Evolutionary conservation across 2,113 vertebrate species (phyloP).

Genomic region (Terrapene triunguis): DNA sequence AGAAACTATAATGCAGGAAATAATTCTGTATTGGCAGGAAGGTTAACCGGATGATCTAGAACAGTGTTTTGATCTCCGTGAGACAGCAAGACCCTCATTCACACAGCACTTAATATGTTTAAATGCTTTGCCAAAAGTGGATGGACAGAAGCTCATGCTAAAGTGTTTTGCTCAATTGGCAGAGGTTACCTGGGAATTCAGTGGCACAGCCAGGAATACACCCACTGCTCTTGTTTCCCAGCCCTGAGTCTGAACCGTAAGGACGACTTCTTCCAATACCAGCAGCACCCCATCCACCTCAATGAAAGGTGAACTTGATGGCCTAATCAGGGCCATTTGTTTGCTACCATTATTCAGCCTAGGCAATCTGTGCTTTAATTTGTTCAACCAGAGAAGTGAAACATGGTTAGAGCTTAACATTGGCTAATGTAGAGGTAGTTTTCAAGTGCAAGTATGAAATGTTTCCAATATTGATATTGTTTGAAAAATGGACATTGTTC

Average conservation of each 20-base stretch:
- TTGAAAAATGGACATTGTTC: neutral
- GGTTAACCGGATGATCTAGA: constrained; percentile 29
- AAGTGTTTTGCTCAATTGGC: neutral
- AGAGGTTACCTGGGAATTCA: neutral
- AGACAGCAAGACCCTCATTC: too few species aligned
- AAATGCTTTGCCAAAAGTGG: constrained; percentile 8
- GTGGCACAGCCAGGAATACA: neutral
- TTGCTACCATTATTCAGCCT: neutral
- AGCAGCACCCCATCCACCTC: neutral
- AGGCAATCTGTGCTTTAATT: neutral
- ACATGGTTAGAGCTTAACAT: neutral
- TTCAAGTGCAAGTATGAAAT: rapidly evolving
- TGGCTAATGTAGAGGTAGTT: neutral
- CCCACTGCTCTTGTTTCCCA: neutral
- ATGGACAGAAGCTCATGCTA: neutral
- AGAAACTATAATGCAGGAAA: constrained; percentile 26
- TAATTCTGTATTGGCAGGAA: constrained; percentile 39
- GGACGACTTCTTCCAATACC: neutral
- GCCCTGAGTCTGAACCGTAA: neutral
- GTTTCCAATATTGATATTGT: neutral
- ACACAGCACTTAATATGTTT: neutral
- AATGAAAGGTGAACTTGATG: neutral
- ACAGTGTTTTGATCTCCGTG: constrained; percentile 40
- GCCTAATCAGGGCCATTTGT: neutral
- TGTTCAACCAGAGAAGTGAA: neutral